A percentile compares a stretch with the other conserved stretches of the same genome.
phyloP scores from a whole-genome alignment of 2,797 vertebrate genomes.

The Poeciliopsis gracilis region DNA sequence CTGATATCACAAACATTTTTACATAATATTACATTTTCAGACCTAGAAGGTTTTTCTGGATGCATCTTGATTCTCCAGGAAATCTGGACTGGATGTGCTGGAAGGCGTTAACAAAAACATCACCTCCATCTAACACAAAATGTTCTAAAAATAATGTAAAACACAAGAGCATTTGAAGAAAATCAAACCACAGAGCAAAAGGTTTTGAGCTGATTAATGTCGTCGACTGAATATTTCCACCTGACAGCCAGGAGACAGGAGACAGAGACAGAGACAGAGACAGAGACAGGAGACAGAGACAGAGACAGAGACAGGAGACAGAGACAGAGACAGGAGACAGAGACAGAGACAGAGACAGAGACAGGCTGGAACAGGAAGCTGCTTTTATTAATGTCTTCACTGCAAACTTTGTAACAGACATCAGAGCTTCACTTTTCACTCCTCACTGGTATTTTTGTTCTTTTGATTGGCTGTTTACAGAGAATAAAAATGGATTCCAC shows the following conservation, averaged over 20 bases:
- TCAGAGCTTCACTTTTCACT: slow-evolving; percentile 45
- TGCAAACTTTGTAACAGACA: slow-evolving; percentile 51
- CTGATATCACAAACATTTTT: not conserved
- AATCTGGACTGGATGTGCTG: no score
- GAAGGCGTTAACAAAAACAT: not conserved
- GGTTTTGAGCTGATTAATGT: slow-evolving; percentile 63
- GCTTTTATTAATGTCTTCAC: slow-evolving; percentile 72
- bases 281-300: no score
- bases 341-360: no score
- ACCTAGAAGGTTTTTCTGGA: not conserved
- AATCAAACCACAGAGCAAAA: slow-evolving; percentile 40
- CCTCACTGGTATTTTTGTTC: slow-evolving; percentile 35
- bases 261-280: no score
- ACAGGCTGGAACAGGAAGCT: no score
- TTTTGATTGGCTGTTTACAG: slow-evolving; percentile 46
- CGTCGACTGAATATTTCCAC: slow-evolving; percentile 65
- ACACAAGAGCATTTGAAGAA: not conserved
- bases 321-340: no score
- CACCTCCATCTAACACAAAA: not conserved
- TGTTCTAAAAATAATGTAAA: not conserved
- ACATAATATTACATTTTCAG: not conserved
- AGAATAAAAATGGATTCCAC: slow-evolving; percentile 31
- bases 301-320: no score
- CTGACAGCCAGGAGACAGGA: no score
- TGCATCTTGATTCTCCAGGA: not conserved